Percentiles rank a stretch among this genome's conserved stretches.
Conservation (phyloP, 2,888 invertebrate species). For the Synergus laeviventris region DNA sequence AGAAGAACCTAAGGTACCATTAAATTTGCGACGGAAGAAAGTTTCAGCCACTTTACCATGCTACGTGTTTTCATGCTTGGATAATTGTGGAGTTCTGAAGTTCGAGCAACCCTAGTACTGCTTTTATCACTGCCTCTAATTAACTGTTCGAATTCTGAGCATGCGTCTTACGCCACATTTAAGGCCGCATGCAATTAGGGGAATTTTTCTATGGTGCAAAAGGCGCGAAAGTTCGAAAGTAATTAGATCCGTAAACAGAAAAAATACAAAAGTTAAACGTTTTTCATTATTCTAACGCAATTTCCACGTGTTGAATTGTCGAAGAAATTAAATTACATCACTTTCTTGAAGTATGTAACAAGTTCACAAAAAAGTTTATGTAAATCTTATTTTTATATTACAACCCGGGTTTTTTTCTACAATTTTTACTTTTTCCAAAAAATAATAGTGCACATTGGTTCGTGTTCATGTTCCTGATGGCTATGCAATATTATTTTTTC, state of each 20-base stretch:
- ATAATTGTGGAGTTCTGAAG: constrained; percentile 37
- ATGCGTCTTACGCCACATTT: constrained; percentile 35
- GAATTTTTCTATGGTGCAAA: not conserved
- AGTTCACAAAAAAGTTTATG: too few relatives aligned
- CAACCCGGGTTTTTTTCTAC: too few relatives aligned
- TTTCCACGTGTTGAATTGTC: too few relatives aligned
- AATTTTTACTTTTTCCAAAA: too few relatives aligned
- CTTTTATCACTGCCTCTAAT: constrained; percentile 40
- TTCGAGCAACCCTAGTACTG: constrained; percentile 34
- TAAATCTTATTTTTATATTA: too few relatives aligned
- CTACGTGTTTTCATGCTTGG: constrained; percentile 39
- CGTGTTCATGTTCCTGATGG: too few relatives aligned
- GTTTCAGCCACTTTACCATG: constrained; percentile 39
- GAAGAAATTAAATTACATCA: too few relatives aligned
- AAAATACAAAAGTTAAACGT: not conserved
- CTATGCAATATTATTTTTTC: too few relatives aligned
- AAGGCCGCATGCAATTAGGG: constrained; percentile 20
- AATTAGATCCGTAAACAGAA: not conserved
- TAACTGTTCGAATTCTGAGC: constrained; percentile 33
- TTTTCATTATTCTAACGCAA: too few relatives aligned
- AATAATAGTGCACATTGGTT: too few relatives aligned
- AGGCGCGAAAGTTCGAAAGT: not conserved
- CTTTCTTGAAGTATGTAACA: too few relatives aligned
- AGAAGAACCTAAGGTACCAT: constrained; percentile 24
- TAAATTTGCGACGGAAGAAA: constrained; percentile 39